A percentile compares a stretch with the other conserved stretches of the same genome.
Evolutionary conservation across 2,797 vertebrate species (phyloP).

Genomic region (Crocodylus rhombifer): DNA sequence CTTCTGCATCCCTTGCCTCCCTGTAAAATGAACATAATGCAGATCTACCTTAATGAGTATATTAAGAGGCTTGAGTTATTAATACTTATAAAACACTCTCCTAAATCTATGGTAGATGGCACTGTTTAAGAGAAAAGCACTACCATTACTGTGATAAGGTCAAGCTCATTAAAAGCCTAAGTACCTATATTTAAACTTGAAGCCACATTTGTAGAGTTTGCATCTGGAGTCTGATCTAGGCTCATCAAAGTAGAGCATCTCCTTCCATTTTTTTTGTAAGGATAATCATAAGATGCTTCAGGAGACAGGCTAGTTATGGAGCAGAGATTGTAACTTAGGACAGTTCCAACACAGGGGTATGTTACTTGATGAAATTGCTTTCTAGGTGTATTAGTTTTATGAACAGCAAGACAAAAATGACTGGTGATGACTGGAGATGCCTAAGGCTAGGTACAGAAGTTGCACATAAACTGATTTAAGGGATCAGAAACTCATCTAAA

Average conservation of each 20-base stretch:
- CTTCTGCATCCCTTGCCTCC: background rate
- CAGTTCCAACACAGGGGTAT: background rate
- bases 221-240: background rate
- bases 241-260: background rate
- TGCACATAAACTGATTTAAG: no score
- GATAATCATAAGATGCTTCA: background rate
- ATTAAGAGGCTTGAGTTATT: background rate
- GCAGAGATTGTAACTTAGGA: background rate
- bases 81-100: background rate
- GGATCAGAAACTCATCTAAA: no score
- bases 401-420: background rate
- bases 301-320: background rate
- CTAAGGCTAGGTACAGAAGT: no score
- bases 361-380: background rate
- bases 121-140: no score
- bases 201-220: background rate
- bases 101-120: no score
- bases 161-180: background rate
- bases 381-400: background rate
- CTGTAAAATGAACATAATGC: background rate
- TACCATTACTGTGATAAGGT: no score
- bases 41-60: background rate
- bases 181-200: background rate
- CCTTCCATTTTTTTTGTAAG: background rate
- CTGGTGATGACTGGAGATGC: background rate